phyloP scores from a whole-genome alignment of 2,888 invertebrate species.

The Rhodophaea formosa region DNA sequence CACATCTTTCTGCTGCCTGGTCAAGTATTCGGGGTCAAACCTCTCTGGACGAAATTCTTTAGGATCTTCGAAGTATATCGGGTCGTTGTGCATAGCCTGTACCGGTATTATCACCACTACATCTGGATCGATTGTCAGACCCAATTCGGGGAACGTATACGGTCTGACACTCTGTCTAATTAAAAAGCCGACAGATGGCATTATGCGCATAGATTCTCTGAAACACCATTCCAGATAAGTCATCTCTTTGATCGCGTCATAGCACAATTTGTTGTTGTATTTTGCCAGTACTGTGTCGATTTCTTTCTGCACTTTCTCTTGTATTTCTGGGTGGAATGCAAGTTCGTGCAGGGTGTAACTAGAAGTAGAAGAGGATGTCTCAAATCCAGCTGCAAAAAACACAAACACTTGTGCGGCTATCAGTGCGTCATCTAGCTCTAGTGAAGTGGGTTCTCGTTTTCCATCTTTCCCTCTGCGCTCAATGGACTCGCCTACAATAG shows the following conservation, averaged over 20 bases:
- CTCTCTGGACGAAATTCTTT: constrained; percentile 6
- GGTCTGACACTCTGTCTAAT: not conserved
- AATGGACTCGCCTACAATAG: constrained; percentile 40
- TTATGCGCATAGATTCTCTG: not conserved
- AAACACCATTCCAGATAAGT: not conserved
- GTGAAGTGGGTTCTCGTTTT: constrained; percentile 19
- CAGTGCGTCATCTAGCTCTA: constrained; percentile 30
- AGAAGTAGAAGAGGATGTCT: constrained; percentile 53
- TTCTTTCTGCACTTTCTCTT: too few relatives aligned
- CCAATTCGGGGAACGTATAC: not conserved
- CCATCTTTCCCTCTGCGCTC: constrained; percentile 40
- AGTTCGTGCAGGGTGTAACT: constrained; percentile 21
- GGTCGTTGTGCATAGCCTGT: not conserved
- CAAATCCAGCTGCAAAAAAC: too few relatives aligned
- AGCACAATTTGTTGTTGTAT: not conserved
- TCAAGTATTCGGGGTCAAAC: not conserved
- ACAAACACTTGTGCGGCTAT: too few relatives aligned
- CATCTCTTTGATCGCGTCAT: not conserved
- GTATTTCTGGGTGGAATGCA: not conserved
- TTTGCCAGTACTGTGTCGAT: not conserved
- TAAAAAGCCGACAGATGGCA: not conserved
- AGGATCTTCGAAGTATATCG: constrained; percentile 23
- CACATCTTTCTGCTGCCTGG: not conserved
- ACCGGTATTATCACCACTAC: not conserved
- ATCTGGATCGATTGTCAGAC: not conserved